Evolutionary conservation across 92 coral and sea anemone species (phyloP).

Genomic region (Phenganax marumi): DNA sequence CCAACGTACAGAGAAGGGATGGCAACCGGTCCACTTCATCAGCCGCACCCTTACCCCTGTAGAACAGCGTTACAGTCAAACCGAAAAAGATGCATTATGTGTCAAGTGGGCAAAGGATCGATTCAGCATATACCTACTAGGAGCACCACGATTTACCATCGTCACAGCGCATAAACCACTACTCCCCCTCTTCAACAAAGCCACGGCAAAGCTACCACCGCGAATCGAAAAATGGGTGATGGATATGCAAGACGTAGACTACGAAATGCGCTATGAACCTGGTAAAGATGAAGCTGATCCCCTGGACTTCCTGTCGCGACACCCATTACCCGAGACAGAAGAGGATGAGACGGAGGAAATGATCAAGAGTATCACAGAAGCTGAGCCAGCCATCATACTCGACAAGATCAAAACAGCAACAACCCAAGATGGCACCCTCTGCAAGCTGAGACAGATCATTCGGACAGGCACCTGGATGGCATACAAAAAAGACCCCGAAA

Average conservation of each 20-base stretch:
- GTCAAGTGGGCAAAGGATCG: slow-evolving; percentile 61
- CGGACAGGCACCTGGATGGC: too few relatives aligned
- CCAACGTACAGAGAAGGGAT: too few relatives aligned
- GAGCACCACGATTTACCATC: slow-evolving; percentile 59
- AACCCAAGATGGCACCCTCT: slow-evolving; percentile 11
- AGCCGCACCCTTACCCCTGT: slow-evolving; percentile 51
- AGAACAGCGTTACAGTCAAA: slow-evolving; percentile 60
- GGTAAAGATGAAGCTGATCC: slow-evolving; percentile 56
- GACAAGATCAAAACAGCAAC: background rate
- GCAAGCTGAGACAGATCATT: slow-evolving; percentile 28
- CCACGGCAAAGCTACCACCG: slow-evolving; percentile 51
- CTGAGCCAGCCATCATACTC: slow-evolving; percentile 43
- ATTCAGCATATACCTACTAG: slow-evolving; percentile 59
- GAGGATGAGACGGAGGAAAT: slow-evolving; percentile 44
- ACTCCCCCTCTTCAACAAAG: slow-evolving; percentile 51
- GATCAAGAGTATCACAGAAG: slow-evolving; percentile 29
- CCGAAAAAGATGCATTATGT: slow-evolving; percentile 55
- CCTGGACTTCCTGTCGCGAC: slow-evolving; percentile 56
- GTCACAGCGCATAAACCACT: slow-evolving; percentile 64
- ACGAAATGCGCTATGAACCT: slow-evolving; percentile 51
- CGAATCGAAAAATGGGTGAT: slow-evolving; percentile 52
- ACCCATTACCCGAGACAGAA: slow-evolving; percentile 62
- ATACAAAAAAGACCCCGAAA: too few relatives aligned
- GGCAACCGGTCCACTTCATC: slow-evolving; percentile 60
- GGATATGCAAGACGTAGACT: slow-evolving; percentile 66